phyloP scores from a whole-genome alignment of 2,888 invertebrate genomes.

The Coelopa pilipes region DNA sequence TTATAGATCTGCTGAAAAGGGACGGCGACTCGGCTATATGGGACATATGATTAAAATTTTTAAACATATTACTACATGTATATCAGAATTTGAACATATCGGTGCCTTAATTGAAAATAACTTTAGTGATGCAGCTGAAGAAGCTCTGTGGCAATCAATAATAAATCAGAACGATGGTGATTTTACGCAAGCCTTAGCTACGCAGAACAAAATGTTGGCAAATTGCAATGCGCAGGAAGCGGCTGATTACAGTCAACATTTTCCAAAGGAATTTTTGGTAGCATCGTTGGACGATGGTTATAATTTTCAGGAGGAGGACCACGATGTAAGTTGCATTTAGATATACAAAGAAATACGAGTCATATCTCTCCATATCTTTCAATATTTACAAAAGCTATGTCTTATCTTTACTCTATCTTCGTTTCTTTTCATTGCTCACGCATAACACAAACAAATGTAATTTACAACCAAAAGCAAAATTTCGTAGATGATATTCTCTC shows the following conservation, averaged over 20 bases:
- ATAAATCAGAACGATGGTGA: slow-evolving; percentile 60
- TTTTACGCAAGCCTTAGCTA: slow-evolving; percentile 56
- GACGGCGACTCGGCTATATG: slow-evolving; percentile 74
- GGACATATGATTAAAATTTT: slow-evolving; percentile 75
- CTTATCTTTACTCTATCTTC: too few relatives aligned
- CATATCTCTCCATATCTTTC: too few relatives aligned
- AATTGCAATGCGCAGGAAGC: slow-evolving; percentile 64
- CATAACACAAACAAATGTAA: too few relatives aligned
- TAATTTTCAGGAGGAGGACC: too few relatives aligned
- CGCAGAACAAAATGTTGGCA: slow-evolving; percentile 62
- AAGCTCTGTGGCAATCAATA: slow-evolving; percentile 67
- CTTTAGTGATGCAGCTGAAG: slow-evolving; percentile 68
- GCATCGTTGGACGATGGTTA: too few relatives aligned
- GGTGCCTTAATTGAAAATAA: slow-evolving; percentile 70
- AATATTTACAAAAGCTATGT: too few relatives aligned
- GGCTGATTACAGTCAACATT: slow-evolving; percentile 54
- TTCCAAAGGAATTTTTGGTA: slow-evolving; percentile 55
- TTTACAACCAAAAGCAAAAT: too few relatives aligned
- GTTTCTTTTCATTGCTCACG: too few relatives aligned
- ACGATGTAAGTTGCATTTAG: slow-evolving; percentile 39
- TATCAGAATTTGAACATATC: slow-evolving; percentile 68
- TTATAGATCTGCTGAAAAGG: slow-evolving; percentile 68
- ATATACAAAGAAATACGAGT: too few relatives aligned
- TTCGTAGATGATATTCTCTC: too few relatives aligned
- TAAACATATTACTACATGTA: slow-evolving; percentile 69